These are phyloP conservation scores for Nansenia antarctica DNA, from an alignment of 2,113 vertebrate species.

Conservation along the genomic window DNA sequence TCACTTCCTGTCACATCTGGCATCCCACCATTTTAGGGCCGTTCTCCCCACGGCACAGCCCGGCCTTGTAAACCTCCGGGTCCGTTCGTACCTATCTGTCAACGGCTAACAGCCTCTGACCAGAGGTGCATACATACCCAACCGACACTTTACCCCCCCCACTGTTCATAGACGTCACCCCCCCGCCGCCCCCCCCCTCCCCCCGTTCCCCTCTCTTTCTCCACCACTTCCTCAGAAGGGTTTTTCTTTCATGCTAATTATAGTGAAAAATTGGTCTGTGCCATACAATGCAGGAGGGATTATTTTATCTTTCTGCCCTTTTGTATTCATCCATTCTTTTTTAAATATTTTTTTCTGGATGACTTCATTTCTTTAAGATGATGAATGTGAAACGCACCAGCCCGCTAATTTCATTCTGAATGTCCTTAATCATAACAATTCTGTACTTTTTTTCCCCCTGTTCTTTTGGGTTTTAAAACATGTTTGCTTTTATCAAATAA, in stretches of 20 bases:
- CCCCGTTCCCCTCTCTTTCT: constrained; percentile 22
- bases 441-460: constrained; percentile 48
- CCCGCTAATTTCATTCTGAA: constrained; percentile 50
- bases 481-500: neutral
- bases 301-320: constrained; percentile 43
- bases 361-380: constrained; percentile 59
- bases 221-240: constrained; percentile 16
- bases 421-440: constrained; percentile 25
- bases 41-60: constrained; percentile 29
- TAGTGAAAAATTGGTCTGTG: constrained; percentile 39
- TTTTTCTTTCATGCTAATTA: constrained; percentile 43
- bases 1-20: constrained; percentile 60
- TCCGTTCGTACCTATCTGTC: constrained; percentile 57
- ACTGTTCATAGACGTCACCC: constrained; percentile 7
- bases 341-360: constrained; percentile 49
- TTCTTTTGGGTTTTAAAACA: constrained; percentile 20
- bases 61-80: constrained; percentile 53
- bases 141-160: constrained; percentile 22
- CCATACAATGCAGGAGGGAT: constrained; percentile 31
- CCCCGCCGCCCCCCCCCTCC: no score
- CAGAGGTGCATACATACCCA: constrained; percentile 22
- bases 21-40: constrained; percentile 52
- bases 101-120: constrained; percentile 8
- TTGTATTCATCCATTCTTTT: constrained; percentile 46
- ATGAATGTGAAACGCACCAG: constrained; percentile 59